Evolutionary conservation across 2,113 vertebrate species (phyloP), one percentile per base, ranked within the genome.

Genomic region (Proterorhinus semilunaris): DNA sequence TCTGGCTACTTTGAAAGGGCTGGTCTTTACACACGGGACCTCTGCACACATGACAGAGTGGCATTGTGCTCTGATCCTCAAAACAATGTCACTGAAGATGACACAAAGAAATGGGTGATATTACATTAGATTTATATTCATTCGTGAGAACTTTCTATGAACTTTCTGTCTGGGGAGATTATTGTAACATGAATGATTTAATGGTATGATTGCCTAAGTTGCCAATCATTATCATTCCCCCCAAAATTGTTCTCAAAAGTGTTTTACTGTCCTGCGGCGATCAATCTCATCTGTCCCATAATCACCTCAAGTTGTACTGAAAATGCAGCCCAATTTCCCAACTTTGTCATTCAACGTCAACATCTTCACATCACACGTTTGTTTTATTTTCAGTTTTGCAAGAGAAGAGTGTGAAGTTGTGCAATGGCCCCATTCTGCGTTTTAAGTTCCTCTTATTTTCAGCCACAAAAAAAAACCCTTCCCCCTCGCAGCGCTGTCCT

Each of bases 341-440:
- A 62, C 44, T 70, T 65, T 66, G 61, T 46, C 10, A 61, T 67
- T 44, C 62, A 55, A 62, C 44, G 50, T 81, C 65, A 79, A 49
- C 73, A 82, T 66, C 66, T 68, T 66, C 66, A 66, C 76, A 70
- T 69, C 65, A 16, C 21, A 76, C 77, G 27, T 83, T 71, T 85
- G 4, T 42, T 12, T 82, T 62, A 86, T 82, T 78, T 71, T 51
- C 55, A 73, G 62, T 85, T 79, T 83, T 72, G 80, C 68, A 15
- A 76, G 79, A 83, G 57, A 78, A 71, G 72, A 82, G 71, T 78
- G 59, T 68, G 59, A 68, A 77, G 76, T 85, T 87, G 81, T 86
- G 86, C 79, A 88, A 88, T 59, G 45, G 73, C 73, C 83, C 59
- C 58, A 68, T 21, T 69, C 58, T 45, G 58, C 17, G 9, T 72